Conservation (phyloP, 2,797 vertebrate genomes). For the Halcyon smyrnensis region DNA sequence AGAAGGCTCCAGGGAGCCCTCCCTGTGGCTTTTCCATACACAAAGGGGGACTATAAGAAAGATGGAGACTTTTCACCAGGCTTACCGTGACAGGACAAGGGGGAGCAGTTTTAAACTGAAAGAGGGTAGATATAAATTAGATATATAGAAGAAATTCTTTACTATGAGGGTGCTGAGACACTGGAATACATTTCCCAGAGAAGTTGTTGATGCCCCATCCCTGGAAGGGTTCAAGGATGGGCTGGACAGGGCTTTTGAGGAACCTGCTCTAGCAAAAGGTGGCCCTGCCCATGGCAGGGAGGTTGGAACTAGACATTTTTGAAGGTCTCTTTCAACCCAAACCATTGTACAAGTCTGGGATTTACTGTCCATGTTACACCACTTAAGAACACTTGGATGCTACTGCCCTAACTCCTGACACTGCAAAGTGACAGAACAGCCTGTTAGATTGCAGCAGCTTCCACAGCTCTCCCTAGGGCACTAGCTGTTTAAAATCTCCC, state of each 20-base stretch:
- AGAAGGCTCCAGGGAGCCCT: background rate
- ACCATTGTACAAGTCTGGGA: background rate
- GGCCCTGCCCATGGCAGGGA: background rate
- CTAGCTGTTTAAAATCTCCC: background rate
- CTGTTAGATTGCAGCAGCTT: background rate
- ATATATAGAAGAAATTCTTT: background rate
- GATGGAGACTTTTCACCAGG: background rate
- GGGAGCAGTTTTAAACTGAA: background rate
- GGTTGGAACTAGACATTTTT: background rate
- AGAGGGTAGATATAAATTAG: background rate
- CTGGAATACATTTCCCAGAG: background rate
- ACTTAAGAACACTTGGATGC: background rate
- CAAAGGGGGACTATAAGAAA: background rate
- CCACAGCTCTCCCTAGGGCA: background rate
- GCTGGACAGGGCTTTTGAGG: background rate
- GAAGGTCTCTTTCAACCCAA: background rate
- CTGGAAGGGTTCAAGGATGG: background rate
- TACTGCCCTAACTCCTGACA: background rate
- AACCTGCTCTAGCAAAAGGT: background rate
- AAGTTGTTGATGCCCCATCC: background rate
- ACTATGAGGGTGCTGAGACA: background rate
- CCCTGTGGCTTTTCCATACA: background rate
- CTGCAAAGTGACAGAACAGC: background rate
- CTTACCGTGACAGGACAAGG: background rate
- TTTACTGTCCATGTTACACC: background rate